A percentile compares a stretch with the other conserved stretches of the same genome.
phyloP scores from a whole-genome alignment of 2,888 invertebrate genomes.

The Diaprepes abbreviatus region DNA sequence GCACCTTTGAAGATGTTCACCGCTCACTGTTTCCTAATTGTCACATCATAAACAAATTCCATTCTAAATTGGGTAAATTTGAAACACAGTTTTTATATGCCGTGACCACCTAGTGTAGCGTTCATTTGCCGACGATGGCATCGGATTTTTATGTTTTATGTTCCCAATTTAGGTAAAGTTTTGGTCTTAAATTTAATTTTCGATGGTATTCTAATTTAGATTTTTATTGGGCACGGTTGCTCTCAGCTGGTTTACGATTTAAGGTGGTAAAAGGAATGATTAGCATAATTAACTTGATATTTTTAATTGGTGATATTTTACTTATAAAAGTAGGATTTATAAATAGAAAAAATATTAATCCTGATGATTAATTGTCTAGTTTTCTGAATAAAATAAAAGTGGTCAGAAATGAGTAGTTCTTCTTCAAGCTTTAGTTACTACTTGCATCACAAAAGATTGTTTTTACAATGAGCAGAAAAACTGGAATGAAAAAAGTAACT shows the following conservation, averaged over 20 bases:
- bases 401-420: no score
- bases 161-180: conserved; percentile 36
- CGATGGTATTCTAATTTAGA: conserved; percentile 35
- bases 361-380: no score
- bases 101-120: conserved; percentile 44
- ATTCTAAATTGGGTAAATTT: conserved; percentile 53
- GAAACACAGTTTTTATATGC: conserved; percentile 48
- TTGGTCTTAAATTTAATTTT: conserved; percentile 31
- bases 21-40: conserved; percentile 55
- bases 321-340: no score
- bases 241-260: conserved; percentile 17
- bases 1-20: conserved; percentile 55
- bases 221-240: conserved; percentile 35
- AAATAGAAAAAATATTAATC: no score
- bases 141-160: conserved; percentile 35
- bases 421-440: no score
- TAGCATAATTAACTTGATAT: not conserved
- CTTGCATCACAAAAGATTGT: no score
- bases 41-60: conserved; percentile 59
- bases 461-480: no score
- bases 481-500: no score
- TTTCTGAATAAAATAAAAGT: no score
- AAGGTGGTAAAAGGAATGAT: conserved; percentile 42
- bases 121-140: conserved; percentile 24
- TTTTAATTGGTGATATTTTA: not conserved